Base-by-base conservation (phyloP, 2,113 vertebrate species). In the Boulengerochromis microlepis region DNA sequence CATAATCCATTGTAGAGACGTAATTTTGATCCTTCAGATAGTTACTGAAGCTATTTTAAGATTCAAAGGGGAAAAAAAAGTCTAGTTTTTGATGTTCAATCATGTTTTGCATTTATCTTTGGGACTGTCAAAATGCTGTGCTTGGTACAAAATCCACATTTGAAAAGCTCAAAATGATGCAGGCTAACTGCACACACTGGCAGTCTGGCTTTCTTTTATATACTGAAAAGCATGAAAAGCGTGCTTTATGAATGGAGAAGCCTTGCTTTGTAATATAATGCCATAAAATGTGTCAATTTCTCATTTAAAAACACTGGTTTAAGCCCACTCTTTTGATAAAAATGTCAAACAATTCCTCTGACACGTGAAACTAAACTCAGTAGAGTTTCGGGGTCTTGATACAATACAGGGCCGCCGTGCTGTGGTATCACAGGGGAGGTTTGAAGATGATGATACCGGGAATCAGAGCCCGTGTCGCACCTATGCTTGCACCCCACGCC, bases 341-440 rank as follows among this genome's bases (percentile, higher is more conserved):
- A 90, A 88, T 88, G 91, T 91, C 85, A 90, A 66, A 88, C 88
- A 87, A 66, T 66, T 87, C 83, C 61, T 81, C 80, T 56, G 57
- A 86, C 80, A 88, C n/a, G 19, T 85, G 83, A 89, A 88, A 89
- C 69, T 91, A 54, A 86, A 85, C 57, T 94, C 64, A 86, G 82
- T 78, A 42, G 10, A 52, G 91, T 94, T 93, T 93, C 91, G 50
- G 90, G 86, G 82, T 85, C 85, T 86, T 83, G 85, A 42, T 81
- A 80, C 87, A 94, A 95, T 95, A 82, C 91, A 26, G 92, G 4
- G 92, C 93, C 93, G 93, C 40, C 83, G 87, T 64, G 86, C 90
- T 93, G 94, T 80, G 92, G 94, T 89, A 69, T 90, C 19, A 86
- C 84, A 87, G 94, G 93, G 93, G 94, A 95, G 93, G 89, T 94